A percentile compares a stretch with the other conserved stretches of the same genome.
These are phyloP conservation scores for Rhopalosiphum maidis DNA, from an alignment of 1,140 invertebrate species.

Conservation along the genomic window DNA sequence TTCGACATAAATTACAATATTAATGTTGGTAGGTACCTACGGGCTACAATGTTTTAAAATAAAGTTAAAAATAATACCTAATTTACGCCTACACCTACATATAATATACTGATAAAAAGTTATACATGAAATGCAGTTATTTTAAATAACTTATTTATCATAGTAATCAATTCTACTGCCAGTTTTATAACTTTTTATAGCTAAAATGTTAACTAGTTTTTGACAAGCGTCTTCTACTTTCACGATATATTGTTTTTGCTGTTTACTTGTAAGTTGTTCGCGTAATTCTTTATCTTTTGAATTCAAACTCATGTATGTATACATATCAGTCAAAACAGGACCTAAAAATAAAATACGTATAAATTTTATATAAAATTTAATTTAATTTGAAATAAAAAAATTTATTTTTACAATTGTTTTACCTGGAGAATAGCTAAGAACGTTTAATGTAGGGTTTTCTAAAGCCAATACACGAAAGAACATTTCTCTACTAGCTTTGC, in stretches of 20 bases:
- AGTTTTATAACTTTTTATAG: conserved; percentile 76
- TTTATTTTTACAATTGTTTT: not conserved
- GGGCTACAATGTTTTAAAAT: too few species aligned
- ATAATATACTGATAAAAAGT: not conserved
- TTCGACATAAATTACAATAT: too few species aligned
- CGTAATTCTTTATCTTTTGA: conserved; percentile 69
- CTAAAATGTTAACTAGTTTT: conserved; percentile 76
- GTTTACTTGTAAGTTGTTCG: conserved; percentile 70
- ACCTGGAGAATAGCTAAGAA: conserved; percentile 93
- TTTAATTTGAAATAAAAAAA: not conserved
- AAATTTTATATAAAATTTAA: too few species aligned
- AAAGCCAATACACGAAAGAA: conserved; percentile 83
- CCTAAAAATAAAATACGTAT: conserved; percentile 56
- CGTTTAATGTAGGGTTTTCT: conserved; percentile 77
- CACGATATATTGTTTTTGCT: conserved; percentile 71
- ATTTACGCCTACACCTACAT: too few species aligned
- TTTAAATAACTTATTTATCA: conserved; percentile 4
- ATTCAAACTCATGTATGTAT: conserved; percentile 68
- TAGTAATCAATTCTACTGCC: conserved; percentile 88
- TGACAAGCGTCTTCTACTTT: conserved; percentile 77
- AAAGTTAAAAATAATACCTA: too few species aligned
- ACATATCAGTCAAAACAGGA: conserved; percentile 90
- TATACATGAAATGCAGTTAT: not conserved
- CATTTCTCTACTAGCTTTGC: conserved; percentile 91
- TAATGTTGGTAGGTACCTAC: too few species aligned